Percentiles rank a stretch among this genome's conserved stretches.
Evolutionary conservation across 2,797 vertebrate genomes (phyloP).

Genomic region (Myotis findleyi): DNA sequence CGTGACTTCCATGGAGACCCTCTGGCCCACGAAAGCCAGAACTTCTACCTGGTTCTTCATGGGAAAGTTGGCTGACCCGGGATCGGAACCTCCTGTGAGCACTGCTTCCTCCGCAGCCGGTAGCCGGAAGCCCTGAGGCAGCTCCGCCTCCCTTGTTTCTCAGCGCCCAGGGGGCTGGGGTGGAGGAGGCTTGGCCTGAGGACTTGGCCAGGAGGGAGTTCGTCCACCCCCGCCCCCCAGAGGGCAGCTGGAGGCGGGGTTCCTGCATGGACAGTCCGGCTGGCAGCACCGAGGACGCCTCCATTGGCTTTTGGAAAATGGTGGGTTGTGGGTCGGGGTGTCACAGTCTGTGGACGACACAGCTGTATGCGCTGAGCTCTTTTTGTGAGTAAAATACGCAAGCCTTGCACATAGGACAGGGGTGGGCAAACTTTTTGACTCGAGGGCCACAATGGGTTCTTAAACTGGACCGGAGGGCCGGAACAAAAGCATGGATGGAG

Average conservation of each 20-base stretch:
- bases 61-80: background rate
- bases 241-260: background rate
- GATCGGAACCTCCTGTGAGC: background rate
- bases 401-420: background rate
- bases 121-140: background rate
- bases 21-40: conserved; percentile 6
- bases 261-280: background rate
- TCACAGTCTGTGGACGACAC: background rate
- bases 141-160: background rate
- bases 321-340: background rate
- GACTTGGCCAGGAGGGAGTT: background rate
- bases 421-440: too few species aligned
- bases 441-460: too few species aligned
- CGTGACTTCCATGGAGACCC: background rate
- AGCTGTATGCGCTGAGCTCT: background rate
- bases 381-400: background rate
- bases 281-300: background rate
- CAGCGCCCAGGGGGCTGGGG: background rate
- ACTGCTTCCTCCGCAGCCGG: background rate
- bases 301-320: background rate
- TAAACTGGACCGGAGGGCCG: too few species aligned
- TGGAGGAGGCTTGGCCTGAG: background rate
- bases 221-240: background rate
- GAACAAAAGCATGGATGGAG: too few species aligned
- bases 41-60: background rate